phyloP scores from a whole-genome alignment of 1,140 invertebrate genomes.

The Lepidostoma basale region DNA sequence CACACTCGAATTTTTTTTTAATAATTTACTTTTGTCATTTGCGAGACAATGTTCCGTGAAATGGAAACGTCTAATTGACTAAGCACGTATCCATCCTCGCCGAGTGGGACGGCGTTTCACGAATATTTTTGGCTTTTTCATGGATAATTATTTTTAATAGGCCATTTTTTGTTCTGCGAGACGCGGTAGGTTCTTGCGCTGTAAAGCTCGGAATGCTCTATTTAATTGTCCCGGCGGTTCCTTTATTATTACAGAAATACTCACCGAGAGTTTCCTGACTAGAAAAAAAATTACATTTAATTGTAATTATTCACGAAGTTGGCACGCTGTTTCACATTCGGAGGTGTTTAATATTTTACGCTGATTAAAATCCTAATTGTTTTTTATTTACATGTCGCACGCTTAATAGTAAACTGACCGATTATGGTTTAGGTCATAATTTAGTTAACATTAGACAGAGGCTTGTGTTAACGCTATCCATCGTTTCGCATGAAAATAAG shows the following conservation, averaged over 20 bases:
- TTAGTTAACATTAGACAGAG: no score
- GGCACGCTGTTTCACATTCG: no score
- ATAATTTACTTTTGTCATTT: conserved; percentile 15
- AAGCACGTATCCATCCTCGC: neutral
- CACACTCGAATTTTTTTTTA: neutral
- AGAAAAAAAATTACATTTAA: no score
- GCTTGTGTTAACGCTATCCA: no score
- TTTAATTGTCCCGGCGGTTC: conserved; percentile 26
- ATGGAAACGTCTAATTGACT: conserved; percentile 24
- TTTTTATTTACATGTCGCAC: no score
- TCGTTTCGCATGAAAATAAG: no score
- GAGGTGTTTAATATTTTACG: no score
- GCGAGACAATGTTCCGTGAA: conserved; percentile 15
- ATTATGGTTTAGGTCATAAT: no score
- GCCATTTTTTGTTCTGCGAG: neutral
- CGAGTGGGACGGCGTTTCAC: neutral
- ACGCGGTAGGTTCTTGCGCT: conserved; percentile 16
- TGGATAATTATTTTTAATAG: conserved; percentile 33
- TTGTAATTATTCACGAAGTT: no score
- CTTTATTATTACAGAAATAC: conserved; percentile 23
- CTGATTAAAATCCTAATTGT: no score
- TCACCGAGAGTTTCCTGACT: no score
- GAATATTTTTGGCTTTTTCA: conserved; percentile 29
- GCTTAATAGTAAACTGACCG: no score
- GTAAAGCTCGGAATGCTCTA: conserved; percentile 21